phyloP scores from a whole-genome alignment of 2,888 invertebrate species.

The Drosophila nigricruria region DNA sequence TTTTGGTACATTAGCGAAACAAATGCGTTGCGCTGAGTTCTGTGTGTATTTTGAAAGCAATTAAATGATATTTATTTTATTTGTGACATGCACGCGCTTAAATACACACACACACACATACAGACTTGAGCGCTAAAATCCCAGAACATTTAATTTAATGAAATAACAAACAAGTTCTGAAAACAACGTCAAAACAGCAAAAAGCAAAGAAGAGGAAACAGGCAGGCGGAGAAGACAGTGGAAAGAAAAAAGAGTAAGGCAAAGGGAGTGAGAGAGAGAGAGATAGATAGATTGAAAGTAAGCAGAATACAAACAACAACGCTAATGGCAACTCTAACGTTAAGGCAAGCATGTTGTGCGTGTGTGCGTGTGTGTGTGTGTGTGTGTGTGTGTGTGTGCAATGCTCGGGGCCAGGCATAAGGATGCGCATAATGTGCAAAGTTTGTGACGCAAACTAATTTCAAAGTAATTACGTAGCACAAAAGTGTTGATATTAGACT shows the following conservation, averaged over 20 bases:
- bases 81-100: slow-evolving; percentile 48
- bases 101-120: slow-evolving; percentile 20
- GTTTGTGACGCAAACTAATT: slow-evolving; percentile 83
- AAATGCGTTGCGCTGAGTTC: slow-evolving; percentile 31
- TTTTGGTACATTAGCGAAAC: slow-evolving; percentile 49
- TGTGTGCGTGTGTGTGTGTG: slow-evolving; percentile 12
- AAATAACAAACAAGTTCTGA: slow-evolving; percentile 73
- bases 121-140: slow-evolving; percentile 43
- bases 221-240: slow-evolving; percentile 16
- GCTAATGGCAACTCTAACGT: slow-evolving; percentile 76
- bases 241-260: slow-evolving; percentile 3
- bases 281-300: neutral
- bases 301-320: slow-evolving; percentile 36
- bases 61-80: slow-evolving; percentile 71
- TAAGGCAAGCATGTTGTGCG: slow-evolving; percentile 39
- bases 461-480: slow-evolving; percentile 83
- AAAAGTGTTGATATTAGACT: slow-evolving; percentile 82
- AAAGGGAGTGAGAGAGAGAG: neutral
- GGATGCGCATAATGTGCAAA: slow-evolving; percentile 82
- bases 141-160: slow-evolving; percentile 77
- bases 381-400: slow-evolving; percentile 37
- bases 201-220: slow-evolving; percentile 33
- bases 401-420: slow-evolving; percentile 59
- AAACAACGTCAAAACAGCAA: slow-evolving; percentile 68
- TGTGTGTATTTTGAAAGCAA: slow-evolving; percentile 64